Evolutionary conservation across 1,140 invertebrate genomes (phyloP).

Genomic region (Daktulosphaira vitifoliae): DNA sequence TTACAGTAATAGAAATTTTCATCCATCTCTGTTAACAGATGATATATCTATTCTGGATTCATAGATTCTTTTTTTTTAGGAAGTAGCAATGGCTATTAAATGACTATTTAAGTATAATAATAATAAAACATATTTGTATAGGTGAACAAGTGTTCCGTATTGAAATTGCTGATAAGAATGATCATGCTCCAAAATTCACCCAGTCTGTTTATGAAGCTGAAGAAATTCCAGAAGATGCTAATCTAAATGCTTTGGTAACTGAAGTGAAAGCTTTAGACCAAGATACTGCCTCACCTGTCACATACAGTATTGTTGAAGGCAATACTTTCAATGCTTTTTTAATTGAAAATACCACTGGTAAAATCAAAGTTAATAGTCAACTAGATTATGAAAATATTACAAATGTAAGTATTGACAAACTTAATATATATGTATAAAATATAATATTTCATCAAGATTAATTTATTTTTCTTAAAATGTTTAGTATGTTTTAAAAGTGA

Average conservation of each 20-base stretch:
- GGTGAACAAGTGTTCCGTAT: slow-evolving; percentile 69
- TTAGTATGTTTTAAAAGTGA: slow-evolving; percentile 64
- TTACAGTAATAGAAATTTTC: too few relatives aligned
- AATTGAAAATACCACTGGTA: slow-evolving; percentile 68
- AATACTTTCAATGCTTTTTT: slow-evolving; percentile 68
- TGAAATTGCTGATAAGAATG: slow-evolving; percentile 83
- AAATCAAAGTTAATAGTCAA: slow-evolving; percentile 62
- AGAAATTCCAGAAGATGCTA: slow-evolving; percentile 69
- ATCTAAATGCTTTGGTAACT: slow-evolving; percentile 67
- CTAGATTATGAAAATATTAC: slow-evolving; percentile 79
- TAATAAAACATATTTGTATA: slow-evolving; percentile 34
- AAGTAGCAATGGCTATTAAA: too few relatives aligned
- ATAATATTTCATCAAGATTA: background rate
- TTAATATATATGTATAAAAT: too few relatives aligned
- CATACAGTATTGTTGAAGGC: slow-evolving; percentile 67
- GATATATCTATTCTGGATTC: too few relatives aligned
- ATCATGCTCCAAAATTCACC: slow-evolving; percentile 74
- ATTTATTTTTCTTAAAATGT: background rate
- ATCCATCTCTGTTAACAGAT: too few relatives aligned
- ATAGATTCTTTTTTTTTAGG: too few relatives aligned
- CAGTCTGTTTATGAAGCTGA: slow-evolving; percentile 63
- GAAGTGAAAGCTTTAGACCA: slow-evolving; percentile 71
- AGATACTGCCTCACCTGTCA: slow-evolving; percentile 71
- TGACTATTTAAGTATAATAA: too few relatives aligned
- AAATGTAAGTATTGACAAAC: slow-evolving; percentile 41